Conservation (phyloP, 2,888 invertebrate species). For the Oligia fasciuncula region DNA sequence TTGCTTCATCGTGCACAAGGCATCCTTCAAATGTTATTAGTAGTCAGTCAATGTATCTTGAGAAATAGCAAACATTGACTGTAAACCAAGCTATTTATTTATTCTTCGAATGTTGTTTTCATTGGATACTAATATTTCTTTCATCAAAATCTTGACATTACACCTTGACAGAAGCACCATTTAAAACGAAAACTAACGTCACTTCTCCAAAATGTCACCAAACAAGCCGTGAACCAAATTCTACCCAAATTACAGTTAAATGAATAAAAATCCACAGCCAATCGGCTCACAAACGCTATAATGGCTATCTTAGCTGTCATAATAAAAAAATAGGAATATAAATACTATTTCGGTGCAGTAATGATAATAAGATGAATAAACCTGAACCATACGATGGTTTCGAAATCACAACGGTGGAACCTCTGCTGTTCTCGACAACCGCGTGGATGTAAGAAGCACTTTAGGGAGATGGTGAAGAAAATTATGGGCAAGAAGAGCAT, state of each 20-base stretch:
- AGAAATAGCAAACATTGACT: conserved; percentile 22
- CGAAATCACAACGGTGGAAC: neutral
- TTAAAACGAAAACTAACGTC: conserved; percentile 29
- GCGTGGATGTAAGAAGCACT: neutral
- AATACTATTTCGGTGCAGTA: no score
- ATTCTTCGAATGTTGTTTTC: neutral
- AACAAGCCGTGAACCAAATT: conserved; percentile 22
- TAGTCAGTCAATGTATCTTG: conserved; percentile 47
- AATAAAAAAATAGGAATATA: neutral
- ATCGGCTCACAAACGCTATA: neutral
- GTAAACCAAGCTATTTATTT: conserved; percentile 16
- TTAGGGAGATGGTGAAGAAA: conserved; percentile 7
- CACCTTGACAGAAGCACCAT: neutral
- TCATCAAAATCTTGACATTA: neutral
- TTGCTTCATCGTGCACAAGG: conserved; percentile 38
- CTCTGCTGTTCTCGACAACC: no score
- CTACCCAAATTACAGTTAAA: conserved; percentile 13
- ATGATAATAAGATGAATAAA: conserved; percentile 25
- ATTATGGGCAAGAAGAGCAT: neutral
- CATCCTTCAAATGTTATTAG: conserved; percentile 40
- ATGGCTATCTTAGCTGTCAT: neutral
- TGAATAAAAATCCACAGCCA: conserved; percentile 3
- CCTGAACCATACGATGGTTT: neutral
- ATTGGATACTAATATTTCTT: neutral
- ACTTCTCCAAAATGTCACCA: conserved; percentile 32